Base-by-base conservation (phyloP, 2,797 vertebrate species). In the Limosa lapponica region DNA sequence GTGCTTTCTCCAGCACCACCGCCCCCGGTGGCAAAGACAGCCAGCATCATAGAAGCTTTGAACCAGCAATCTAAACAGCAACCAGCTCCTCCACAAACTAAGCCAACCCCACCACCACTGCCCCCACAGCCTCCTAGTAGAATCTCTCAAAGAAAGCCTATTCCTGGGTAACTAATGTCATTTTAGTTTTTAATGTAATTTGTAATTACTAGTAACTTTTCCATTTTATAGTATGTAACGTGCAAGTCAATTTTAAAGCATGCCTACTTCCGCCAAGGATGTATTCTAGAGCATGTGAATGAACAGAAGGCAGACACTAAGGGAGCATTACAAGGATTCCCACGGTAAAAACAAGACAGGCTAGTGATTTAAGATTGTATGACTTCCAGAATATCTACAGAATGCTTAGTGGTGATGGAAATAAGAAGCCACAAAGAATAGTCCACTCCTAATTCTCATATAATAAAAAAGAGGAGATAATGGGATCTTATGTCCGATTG, bases 21-120 rank as follows among this genome's bases (percentile, higher is more conserved):
- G 8, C 97, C 98, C 96, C 97, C 99, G 3, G 97, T 98, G 62
- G 97, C 98, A 23, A 99, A 99, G 98, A 98, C 98, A 27, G 96
- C 98, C 74, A 97, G 95, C 62, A 95, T 98, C 84, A 98, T 99
- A 77, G 99, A 99, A 90, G 97, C 98, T 46, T 93, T 99, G 98
- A 99, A 78, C 97, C 97, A 99, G 73, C 99, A 99, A 78, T 95
- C 98, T 11, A 99, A 99, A 95, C 95, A 97, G 0, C 96, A 98
- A 12, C 94, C 98, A 2, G 74, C 97, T 52, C 96, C 96, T 77
- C 94, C 92, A 3, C 97, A 97, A 44, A 91, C 96, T 91, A 99
- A 98, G 84, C 97, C 98, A 64, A 82, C 95, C 1, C 97, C 98
- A 13, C 98, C 98, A 9, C 96, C 98, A 13, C 93, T 98, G 58